Conservation (phyloP, 2,797 vertebrate species). For the Parauchenoglanis punctatus region DNA sequence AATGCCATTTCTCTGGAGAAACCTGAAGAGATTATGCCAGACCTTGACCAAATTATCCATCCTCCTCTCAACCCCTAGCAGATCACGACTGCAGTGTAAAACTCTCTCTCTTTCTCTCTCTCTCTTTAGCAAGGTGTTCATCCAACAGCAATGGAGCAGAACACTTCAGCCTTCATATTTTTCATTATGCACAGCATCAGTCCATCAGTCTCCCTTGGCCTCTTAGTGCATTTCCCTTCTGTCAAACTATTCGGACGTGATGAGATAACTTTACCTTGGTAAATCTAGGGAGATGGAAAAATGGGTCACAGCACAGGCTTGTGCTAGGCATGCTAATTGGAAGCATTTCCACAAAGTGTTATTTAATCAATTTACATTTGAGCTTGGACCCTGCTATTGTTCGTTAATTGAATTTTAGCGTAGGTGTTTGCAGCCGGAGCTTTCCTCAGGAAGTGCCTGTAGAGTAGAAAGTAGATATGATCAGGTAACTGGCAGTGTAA, state of each 20-base stretch:
- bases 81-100: background rate
- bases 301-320: background rate
- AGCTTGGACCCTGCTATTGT: slow-evolving; percentile 24
- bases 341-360: background rate
- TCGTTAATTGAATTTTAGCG: slow-evolving; percentile 22
- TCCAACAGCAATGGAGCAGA: slow-evolving; percentile 1
- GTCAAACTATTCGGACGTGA: slow-evolving; percentile 24
- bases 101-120: background rate
- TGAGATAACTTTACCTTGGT: slow-evolving; percentile 3
- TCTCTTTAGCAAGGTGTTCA: background rate
- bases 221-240: slow-evolving; percentile 17
- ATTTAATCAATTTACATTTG: slow-evolving; percentile 4
- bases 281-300: background rate
- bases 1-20: slow-evolving; percentile 21
- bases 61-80: slow-evolving; percentile 29
- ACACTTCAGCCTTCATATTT: background rate
- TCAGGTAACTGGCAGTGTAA: slow-evolving; percentile 63
- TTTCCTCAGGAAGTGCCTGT: slow-evolving; percentile 4
- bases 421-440: background rate
- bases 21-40: background rate
- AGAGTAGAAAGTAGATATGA: slow-evolving; percentile 51
- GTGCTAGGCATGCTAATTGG: slow-evolving; percentile 1
- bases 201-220: slow-evolving; percentile 8
- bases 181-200: slow-evolving; percentile 25
- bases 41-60: slow-evolving; percentile 50